These are phyloP conservation scores for Porites rus DNA, from an alignment of 92 coral and sea anemone species.

Conservation along the genomic window DNA sequence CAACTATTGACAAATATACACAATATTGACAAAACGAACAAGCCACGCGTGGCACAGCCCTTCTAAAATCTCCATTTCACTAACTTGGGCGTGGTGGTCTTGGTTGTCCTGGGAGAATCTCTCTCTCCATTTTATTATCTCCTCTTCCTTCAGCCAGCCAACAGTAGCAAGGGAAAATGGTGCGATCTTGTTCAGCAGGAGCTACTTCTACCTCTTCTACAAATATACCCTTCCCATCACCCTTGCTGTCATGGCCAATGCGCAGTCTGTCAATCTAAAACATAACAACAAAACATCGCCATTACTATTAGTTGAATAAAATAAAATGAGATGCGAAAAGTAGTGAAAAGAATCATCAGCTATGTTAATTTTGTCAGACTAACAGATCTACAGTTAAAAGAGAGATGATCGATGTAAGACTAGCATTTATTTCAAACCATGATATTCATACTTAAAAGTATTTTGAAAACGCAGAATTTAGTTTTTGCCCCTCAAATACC, in stretches of 20 bases:
- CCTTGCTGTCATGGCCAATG: slow-evolving; percentile 94
- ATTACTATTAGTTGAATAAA: background rate
- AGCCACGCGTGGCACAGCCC: background rate
- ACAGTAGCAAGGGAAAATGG: slow-evolving; percentile 91
- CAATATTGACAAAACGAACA: too few relatives aligned
- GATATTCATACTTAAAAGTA: too few relatives aligned
- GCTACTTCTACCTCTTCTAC: slow-evolving; percentile 93
- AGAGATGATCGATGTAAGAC: too few relatives aligned
- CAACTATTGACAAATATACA: too few relatives aligned
- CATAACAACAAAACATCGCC: background rate
- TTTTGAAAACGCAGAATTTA: too few relatives aligned
- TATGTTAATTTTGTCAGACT: too few relatives aligned
- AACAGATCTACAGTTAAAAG: too few relatives aligned
- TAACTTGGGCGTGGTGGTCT: slow-evolving; percentile 91
- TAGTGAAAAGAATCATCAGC: background rate
- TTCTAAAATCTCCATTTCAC: background rate
- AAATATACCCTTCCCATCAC: slow-evolving; percentile 87
- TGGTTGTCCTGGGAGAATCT: slow-evolving; percentile 83
- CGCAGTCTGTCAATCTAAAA: slow-evolving; percentile 84
- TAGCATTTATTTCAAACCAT: too few relatives aligned
- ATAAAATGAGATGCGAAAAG: background rate
- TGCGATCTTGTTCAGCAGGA: slow-evolving; percentile 90
- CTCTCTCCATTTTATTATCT: slow-evolving; percentile 89
- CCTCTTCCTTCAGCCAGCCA: slow-evolving; percentile 94
- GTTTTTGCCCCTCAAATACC: too few relatives aligned